Base-by-base conservation (phyloP, 2,113 vertebrate species). In the Drymodes brunneopygia region DNA sequence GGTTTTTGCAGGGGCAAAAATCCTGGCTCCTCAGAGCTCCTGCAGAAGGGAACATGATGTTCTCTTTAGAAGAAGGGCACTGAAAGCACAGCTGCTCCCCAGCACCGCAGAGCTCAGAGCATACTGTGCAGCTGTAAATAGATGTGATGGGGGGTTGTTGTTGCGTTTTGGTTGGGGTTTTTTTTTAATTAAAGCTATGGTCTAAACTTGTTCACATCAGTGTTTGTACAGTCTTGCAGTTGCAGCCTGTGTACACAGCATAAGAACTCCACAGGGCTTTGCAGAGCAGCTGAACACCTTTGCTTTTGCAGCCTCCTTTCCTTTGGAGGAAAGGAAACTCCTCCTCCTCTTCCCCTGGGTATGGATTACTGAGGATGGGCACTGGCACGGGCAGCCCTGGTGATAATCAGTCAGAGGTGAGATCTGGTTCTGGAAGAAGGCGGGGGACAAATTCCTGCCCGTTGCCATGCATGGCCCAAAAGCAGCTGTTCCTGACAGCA, bases 1-100 rank as follows among this genome's bases (percentile, higher is more conserved):
- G 86, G 88, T 77, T 92, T 86, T 17, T 85, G 66, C 80, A 74
- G 91, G 88, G 77, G 92, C 94, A 92, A 13, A 81, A 91, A 29
- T 78, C 50, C 92, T 57, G 66, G 44, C 48, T 90, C 24, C 79
- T 80, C 3, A 0, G n/a, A 72, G 91, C 86, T 94, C 28, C n/a
- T 56, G 86, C 3, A 20, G 86, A 50, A 56, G 61, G 36, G 95
- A 94, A 91, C 94, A 92, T 81, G 6, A 67, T 92, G 94, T 94
- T 94, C 92, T 81, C 77, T 81, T 86, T 44, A 92, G 72, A n/a
- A 79, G 74, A 33, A 29, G 58, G 66, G 74, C 71, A 25, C 82
- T 88, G 75, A 9, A 25, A 79, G 90, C 50, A 51, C 92, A 97
- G 94, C 94, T 91, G 92, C 87, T 66, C 17, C 22, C 3, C 81